Conservation (phyloP, 30 jellyfish, hydroid and myxozoan genomes). For the Turritopsis dohrnii region DNA sequence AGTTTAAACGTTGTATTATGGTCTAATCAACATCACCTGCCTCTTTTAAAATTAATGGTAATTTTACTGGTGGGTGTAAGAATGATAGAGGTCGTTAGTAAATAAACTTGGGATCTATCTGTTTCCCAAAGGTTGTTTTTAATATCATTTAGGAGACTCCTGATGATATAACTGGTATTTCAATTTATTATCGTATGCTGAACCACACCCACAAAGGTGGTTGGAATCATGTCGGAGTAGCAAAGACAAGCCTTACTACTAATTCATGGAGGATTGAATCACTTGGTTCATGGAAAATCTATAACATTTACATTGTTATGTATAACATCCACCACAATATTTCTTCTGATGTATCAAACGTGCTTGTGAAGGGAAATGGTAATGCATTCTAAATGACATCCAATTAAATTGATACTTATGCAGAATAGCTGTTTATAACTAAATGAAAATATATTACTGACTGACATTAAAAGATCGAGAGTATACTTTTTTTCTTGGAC, state of each 20-base stretch:
- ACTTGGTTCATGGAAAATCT: constrained; percentile 33
- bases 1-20: no score
- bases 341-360: constrained; percentile 40
- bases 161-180: neutral
- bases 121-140: neutral
- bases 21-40: no score
- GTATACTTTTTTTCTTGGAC: no score
- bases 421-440: no score
- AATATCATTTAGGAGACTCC: constrained; percentile 19
- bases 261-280: constrained; percentile 5
- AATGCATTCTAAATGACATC: neutral
- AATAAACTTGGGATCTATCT: no score
- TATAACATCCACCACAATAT: constrained; percentile 24
- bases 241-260: constrained; percentile 1
- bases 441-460: no score
- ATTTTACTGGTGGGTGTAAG: no score
- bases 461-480: no score
- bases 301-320: constrained; percentile 40
- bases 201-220: neutral
- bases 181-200: neutral
- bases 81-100: no score
- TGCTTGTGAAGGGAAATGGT: constrained; percentile 58
- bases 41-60: no score
- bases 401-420: no score
- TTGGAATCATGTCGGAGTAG: constrained; percentile 22